Evolutionary conservation across 2,888 invertebrate species (phyloP).

Genomic region (Eugnorisma glareosa): DNA sequence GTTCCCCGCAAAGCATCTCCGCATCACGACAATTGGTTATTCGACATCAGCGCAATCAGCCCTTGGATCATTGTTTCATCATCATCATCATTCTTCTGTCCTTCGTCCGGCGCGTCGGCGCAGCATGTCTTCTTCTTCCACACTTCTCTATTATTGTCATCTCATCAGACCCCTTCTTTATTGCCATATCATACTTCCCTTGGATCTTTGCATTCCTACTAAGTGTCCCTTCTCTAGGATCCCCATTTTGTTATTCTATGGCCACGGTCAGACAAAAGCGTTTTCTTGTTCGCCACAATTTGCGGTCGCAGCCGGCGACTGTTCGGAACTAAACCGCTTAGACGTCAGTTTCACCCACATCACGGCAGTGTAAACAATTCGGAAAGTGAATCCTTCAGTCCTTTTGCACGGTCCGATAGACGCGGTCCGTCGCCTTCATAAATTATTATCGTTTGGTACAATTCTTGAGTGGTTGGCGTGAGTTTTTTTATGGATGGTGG

Average conservation of each 20-base stretch:
- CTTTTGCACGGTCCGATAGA: conserved; percentile 61
- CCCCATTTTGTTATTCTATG: conserved; percentile 22
- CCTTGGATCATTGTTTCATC: neutral
- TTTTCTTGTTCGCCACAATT: conserved; percentile 66
- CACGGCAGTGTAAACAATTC: conserved; percentile 70
- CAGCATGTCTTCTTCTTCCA: neutral
- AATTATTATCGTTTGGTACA: conserved; percentile 62
- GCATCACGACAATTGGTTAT: neutral
- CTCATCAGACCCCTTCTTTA: no score
- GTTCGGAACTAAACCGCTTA: conserved; percentile 70
- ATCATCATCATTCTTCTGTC: no score
- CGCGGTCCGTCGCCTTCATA: conserved; percentile 63
- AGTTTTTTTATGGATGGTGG: conserved; percentile 5
- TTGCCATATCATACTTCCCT: no score
- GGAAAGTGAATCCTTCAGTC: conserved; percentile 68
- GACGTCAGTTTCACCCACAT: conserved; percentile 67
- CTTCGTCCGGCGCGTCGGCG: no score
- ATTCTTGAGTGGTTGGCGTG: conserved; percentile 5
- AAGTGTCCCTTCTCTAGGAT: neutral
- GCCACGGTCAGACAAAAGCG: conserved; percentile 62
- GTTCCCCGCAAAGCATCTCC: neutral
- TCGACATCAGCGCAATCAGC: neutral
- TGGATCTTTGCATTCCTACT: neutral
- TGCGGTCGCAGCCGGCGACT: conserved; percentile 64
- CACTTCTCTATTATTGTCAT: neutral